Conservation (phyloP, 1,140 invertebrate genomes). For the Myzus persicae region DNA sequence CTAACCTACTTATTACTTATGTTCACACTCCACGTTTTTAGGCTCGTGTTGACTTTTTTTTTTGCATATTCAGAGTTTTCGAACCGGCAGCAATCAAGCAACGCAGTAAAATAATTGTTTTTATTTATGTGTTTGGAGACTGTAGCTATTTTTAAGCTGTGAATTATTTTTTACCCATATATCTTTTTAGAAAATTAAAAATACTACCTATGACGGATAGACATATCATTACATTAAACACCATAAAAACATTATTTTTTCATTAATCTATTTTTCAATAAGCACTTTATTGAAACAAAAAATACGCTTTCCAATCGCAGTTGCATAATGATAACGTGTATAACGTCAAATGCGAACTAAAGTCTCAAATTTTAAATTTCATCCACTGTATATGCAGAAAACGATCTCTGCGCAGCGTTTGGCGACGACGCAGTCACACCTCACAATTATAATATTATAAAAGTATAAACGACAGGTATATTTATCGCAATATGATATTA, state of each 20-base stretch:
- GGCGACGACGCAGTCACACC: background rate
- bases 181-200: background rate
- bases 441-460: too few relatives aligned
- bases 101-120: background rate
- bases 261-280: background rate
- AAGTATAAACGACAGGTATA: background rate
- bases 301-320: background rate
- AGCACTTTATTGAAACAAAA: background rate
- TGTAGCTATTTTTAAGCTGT: background rate
- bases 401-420: background rate
- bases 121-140: background rate
- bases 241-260: background rate
- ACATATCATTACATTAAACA: background rate
- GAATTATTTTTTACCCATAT: background rate
- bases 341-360: background rate
- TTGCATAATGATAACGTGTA: background rate
- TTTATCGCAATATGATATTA: background rate
- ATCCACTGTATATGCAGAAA: background rate
- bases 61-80: too few relatives aligned
- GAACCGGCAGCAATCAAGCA: background rate
- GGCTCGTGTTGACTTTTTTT: too few relatives aligned
- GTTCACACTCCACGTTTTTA: too few relatives aligned
- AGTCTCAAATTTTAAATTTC: background rate
- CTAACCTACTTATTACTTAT: too few relatives aligned
- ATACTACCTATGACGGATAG: background rate